Evolutionary conservation across 2,797 vertebrate genomes (phyloP), one percentile per base, ranked within the genome.

Genomic region (Falco peregrinus): DNA sequence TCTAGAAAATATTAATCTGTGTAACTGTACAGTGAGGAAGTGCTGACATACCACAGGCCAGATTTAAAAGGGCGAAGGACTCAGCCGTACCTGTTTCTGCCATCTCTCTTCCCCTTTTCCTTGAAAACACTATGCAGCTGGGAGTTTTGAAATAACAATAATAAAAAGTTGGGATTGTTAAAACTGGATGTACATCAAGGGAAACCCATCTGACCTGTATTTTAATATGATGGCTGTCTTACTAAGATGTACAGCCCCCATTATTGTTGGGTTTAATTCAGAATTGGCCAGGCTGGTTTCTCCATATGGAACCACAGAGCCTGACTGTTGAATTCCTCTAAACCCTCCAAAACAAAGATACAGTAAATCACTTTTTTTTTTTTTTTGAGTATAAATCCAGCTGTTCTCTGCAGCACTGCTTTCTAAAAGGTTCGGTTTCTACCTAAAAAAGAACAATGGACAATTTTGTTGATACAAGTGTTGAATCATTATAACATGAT

Each of bases 331-430:
- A 95, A 91, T 95, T 95, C 87, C 86, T 92, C 50, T 81, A 83
- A 83, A 73, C 31, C 6, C 53, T 96, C 92, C 91, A 96, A 96
- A 95, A 95, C 54, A 96, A 96, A 96, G 79, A 95, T 76, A 95
- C 61, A 95, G 60, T 94, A 95, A 95, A 96, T 96, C 95, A 94
- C 50, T 6, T 85, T 93, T 90, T 73, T 9, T 89, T 89, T 45
- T 0, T 11, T 11, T 93, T 78, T 84, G 48, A 90, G 31, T 89
- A 85, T 53, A 87, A 94, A 95, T 80, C 64, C 89, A 96, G 39
- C 53, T 96, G 65, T 75, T 94, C 91, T 81, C n/a, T 90, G 57
- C 50, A 83, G 37, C 51, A 73, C 33, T 79, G 18, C 59, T 94
- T 90, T 83, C 39, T 69, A 65, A 92, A 90, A 77, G 35, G 28